Base-by-base conservation (phyloP, 2,113 vertebrate species). In the Loxodonta africana region DNA sequence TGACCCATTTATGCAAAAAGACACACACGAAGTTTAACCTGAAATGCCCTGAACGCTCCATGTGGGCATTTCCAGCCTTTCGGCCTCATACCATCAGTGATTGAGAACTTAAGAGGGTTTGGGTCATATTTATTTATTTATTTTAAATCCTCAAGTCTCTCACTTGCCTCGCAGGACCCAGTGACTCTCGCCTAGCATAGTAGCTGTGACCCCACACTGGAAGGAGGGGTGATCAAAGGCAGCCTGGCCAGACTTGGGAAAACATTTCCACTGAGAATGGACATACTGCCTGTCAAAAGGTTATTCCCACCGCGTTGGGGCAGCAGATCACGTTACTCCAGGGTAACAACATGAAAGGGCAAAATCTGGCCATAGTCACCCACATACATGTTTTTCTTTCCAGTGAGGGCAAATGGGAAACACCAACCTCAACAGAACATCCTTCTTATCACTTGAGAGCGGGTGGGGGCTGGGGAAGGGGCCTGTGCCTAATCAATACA, bases 201-300 rank as follows among this genome's bases (percentile, higher is more conserved):
- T 98, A 99, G 99, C 99, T 98, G 98, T 98, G 99, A 99, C 99
- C 98, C 98, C 98, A 95, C 96, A 90, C 98, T 98, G 98, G 98
- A 99, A 92, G 98, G 98, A 98, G 98, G 98, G 97, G 97, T 85
- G 99, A 99, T 99, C 99, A 99, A 99, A 99, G 99, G 98, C 98
- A 95, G 95, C 98, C 98, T 98, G 98, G 98, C 99, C 98, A 99
- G 99, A 99, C 99, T 99, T 99, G 99, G 99, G 99, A 99, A 99
- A 99, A 99, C 99, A 99, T 99, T 99, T 99, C 98, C 99, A 99
- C 99, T 98, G 99, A 99, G 99, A 99, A 99, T 98, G 99, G 99
- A 99, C 99, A 98, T 97, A 99, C 99, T 99, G 99, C 99, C 99
- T 99, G 99, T 99, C 99, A 99, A 99, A 99, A 99, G 99, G 99